Conservation (phyloP, 92 coral and sea anemone genomes). For the Porites divaricata region DNA sequence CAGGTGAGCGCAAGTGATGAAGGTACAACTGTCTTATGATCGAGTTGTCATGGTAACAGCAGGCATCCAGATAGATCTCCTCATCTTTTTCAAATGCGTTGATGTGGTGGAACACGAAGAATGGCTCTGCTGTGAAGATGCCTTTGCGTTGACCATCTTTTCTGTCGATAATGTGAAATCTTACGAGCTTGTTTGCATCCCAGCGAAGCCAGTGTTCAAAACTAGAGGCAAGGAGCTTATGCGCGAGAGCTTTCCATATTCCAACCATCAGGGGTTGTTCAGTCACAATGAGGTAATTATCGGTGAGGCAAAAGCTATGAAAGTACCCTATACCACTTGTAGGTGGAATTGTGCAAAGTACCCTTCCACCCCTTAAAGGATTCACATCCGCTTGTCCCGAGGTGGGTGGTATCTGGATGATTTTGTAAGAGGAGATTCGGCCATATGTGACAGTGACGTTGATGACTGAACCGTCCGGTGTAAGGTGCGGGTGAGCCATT, state of each 20-base stretch:
- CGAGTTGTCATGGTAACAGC: constrained; percentile 72
- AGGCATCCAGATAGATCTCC: constrained; percentile 69
- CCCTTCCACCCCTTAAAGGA: constrained; percentile 72
- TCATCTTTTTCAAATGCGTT: constrained; percentile 80
- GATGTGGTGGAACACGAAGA: constrained; percentile 83
- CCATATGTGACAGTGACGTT: constrained; percentile 59
- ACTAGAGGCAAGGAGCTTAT: constrained; percentile 51
- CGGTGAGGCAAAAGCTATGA: constrained; percentile 91
- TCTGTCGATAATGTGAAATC: constrained; percentile 79
- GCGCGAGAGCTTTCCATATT: constrained; percentile 47
- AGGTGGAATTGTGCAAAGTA: constrained; percentile 69
- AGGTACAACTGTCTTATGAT: constrained; percentile 60
- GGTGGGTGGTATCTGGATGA: constrained; percentile 75
- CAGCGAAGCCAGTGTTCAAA: constrained; percentile 68
- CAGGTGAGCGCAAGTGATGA: constrained; percentile 49
- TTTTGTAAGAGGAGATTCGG: constrained; percentile 41
- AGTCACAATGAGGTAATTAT: constrained; percentile 74
- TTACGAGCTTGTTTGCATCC: constrained; percentile 60
- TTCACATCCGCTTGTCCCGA: constrained; percentile 36
- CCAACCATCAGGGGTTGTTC: constrained; percentile 71
- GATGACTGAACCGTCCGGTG: constrained; percentile 70
- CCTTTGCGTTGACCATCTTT: constrained; percentile 59
- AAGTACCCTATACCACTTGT: constrained; percentile 61
- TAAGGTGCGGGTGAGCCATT: constrained; percentile 82
- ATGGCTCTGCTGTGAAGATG: constrained; percentile 65